phyloP scores from a whole-genome alignment of 2,888 invertebrate genomes.

The Agonopterix heracliana region DNA sequence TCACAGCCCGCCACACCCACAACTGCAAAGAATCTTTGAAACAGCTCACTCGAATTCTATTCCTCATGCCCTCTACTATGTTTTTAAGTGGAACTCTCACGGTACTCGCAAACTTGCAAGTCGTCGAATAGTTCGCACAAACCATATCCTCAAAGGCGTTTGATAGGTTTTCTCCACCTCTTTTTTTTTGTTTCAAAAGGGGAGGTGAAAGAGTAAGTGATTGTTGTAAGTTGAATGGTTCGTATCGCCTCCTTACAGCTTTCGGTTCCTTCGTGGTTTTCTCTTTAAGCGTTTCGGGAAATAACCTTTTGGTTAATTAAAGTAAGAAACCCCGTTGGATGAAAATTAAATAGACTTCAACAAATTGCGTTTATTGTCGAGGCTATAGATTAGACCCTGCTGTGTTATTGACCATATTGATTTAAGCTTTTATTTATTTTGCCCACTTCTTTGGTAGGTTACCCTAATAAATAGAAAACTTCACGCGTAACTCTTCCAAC shows the following conservation, averaged over 20 bases:
- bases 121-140: background rate
- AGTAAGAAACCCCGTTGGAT: slow-evolving; percentile 38
- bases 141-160: background rate
- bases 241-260: slow-evolving; percentile 36
- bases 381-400: slow-evolving; percentile 30
- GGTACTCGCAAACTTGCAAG: slow-evolving; percentile 6
- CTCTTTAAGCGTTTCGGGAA: slow-evolving; percentile 32
- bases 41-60: slow-evolving; percentile 15
- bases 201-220: slow-evolving; percentile 8
- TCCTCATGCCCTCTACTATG: slow-evolving; percentile 9
- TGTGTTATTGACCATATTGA: slow-evolving; percentile 29
- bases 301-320: slow-evolving; percentile 47
- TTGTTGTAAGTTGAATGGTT: slow-evolving; percentile 18
- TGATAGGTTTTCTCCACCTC: background rate
- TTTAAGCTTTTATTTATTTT: slow-evolving; percentile 24
- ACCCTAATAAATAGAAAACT: too few relatives aligned
- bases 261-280: slow-evolving; percentile 28
- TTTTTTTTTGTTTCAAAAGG: background rate
- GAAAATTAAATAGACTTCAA: slow-evolving; percentile 51
- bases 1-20: slow-evolving; percentile 29
- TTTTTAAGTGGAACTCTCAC: slow-evolving; percentile 4
- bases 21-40: slow-evolving; percentile 32
- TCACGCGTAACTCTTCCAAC: too few relatives aligned
- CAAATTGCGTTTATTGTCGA: slow-evolving; percentile 38
- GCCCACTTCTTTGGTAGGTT: too few relatives aligned